Percentiles rank a stretch among this genome's conserved stretches.
phyloP scores from a whole-genome alignment of 2,113 vertebrate species.

The Jacana jacana region DNA sequence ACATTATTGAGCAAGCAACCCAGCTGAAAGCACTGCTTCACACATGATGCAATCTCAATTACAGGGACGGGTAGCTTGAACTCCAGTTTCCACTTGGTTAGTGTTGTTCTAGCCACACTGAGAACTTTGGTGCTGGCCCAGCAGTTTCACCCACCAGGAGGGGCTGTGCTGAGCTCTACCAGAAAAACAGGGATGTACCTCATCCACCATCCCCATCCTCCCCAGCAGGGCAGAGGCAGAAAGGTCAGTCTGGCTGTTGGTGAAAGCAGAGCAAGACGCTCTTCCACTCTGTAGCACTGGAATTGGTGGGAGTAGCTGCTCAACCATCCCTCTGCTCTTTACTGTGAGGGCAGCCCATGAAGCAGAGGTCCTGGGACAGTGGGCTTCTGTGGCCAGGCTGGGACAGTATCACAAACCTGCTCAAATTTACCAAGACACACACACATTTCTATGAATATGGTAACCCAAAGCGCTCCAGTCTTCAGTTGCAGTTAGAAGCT shows the following conservation, averaged over 20 bases:
- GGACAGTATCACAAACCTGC: neutral
- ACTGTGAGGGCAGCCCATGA: neutral
- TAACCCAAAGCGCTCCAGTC: neutral
- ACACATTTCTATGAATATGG: neutral
- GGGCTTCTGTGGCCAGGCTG: too few species aligned
- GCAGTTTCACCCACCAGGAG: neutral
- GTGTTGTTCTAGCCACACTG: neutral
- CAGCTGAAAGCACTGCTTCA: neutral
- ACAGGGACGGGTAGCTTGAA: neutral
- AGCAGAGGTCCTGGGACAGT: accelerated
- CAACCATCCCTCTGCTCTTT: neutral
- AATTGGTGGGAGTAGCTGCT: neutral
- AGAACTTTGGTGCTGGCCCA: neutral
- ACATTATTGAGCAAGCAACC: neutral
- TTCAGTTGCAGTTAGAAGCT: neutral
- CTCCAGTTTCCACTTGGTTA: neutral
- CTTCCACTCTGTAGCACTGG: neutral
- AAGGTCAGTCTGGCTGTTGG: neutral
- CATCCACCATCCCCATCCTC: neutral
- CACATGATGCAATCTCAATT: neutral
- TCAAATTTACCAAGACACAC: neutral
- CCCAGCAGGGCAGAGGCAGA: neutral
- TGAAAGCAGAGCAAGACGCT: neutral
- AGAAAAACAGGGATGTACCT: accelerated
- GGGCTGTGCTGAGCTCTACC: neutral